Evolutionary conservation across 2,888 invertebrate species (phyloP).

Genomic region (Salpingus planirostris): DNA sequence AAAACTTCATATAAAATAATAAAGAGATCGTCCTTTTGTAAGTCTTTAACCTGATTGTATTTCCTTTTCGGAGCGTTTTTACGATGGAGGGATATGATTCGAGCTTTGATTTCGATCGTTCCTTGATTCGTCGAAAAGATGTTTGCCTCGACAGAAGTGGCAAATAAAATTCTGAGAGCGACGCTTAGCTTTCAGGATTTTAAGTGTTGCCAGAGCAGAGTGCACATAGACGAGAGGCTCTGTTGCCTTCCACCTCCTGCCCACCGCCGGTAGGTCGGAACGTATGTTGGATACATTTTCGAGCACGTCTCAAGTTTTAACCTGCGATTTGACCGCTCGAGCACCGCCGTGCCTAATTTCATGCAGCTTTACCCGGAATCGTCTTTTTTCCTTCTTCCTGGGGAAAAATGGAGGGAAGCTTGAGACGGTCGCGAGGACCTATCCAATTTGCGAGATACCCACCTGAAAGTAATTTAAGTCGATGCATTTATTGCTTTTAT

Average conservation of each 20-base stretch:
- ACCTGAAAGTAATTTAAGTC: slow-evolving; percentile 2
- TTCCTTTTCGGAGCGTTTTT: slow-evolving; percentile 6
- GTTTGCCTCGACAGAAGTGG: neutral
- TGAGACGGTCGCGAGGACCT: too few species aligned
- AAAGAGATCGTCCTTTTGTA: too few species aligned
- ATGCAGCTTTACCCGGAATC: slow-evolving; percentile 1
- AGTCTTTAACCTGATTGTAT: slow-evolving; percentile 12
- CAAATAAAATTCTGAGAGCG: neutral
- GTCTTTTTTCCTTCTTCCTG: neutral
- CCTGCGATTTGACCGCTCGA: slow-evolving; percentile 15
- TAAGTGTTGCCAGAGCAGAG: too few species aligned
- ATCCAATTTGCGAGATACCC: neutral
- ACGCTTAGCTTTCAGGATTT: too few species aligned
- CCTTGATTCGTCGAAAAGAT: slow-evolving; percentile 2
- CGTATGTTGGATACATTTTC: too few species aligned
- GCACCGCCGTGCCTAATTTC: slow-evolving; percentile 9
- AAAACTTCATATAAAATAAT: too few species aligned
- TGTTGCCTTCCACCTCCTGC: too few species aligned
- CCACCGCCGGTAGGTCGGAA: too few species aligned
- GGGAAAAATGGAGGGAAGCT: too few species aligned
- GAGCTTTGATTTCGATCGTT: slow-evolving; percentile 7
- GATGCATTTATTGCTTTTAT: slow-evolving; percentile 4
- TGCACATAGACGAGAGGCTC: too few species aligned
- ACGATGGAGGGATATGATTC: slow-evolving; percentile 1
- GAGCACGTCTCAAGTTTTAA: slow-evolving; percentile 14